A percentile compares a stretch with the other conserved stretches of the same genome.
Evolutionary conservation across 2,888 invertebrate species (phyloP).

Genomic region (Lasioglossum vierecki): DNA sequence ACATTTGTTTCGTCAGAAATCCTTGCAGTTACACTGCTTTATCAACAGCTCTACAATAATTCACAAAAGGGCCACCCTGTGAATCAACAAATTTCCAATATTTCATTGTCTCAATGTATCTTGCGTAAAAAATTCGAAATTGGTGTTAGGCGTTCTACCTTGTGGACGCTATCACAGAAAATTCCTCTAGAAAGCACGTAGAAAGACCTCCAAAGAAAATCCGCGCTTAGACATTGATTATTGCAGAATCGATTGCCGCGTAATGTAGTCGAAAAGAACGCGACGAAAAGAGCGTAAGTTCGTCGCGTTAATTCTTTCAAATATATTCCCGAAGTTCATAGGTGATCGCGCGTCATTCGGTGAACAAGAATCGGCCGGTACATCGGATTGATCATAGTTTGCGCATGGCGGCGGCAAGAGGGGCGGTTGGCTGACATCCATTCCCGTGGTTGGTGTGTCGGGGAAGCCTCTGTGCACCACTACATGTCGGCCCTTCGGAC

Average conservation of each 20-base stretch:
- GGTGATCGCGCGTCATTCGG: constrained; percentile 8
- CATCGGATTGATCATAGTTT: constrained; percentile 41
- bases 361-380: constrained; percentile 1
- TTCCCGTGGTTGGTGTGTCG: constrained; percentile 24
- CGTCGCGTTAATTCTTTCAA: not conserved
- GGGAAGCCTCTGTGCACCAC: constrained; percentile 18
- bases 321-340: not conserved
- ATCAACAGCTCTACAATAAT: not conserved
- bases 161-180: too few relatives aligned
- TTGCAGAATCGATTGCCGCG: not conserved
- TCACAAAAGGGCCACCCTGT: not conserved
- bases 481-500: constrained; percentile 54
- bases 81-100: not conserved
- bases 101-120: not conserved
- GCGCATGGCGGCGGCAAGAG: constrained; percentile 49
- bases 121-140: not conserved
- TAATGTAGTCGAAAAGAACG: not conserved
- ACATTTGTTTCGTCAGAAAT: not conserved
- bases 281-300: not conserved
- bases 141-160: too few relatives aligned
- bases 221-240: not conserved
- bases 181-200: not conserved
- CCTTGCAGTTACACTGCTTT: not conserved
- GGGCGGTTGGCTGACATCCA: constrained; percentile 37
- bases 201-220: not conserved